Evolutionary conservation across 1,140 invertebrate species (phyloP).

Genomic region (Macrosteles quadrilineatus): DNA sequence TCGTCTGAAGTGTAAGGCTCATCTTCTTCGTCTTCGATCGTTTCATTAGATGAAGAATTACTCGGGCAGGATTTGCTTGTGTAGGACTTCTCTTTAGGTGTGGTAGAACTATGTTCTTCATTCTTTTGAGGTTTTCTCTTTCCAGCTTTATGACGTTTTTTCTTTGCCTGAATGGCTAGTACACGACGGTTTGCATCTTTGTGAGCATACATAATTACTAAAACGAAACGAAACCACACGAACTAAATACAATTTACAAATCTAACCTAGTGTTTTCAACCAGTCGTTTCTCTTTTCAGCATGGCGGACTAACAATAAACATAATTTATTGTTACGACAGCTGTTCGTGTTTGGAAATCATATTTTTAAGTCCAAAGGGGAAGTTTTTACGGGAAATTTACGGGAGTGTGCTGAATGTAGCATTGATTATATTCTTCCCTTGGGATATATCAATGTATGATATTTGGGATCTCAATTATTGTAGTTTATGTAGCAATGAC

Average conservation of each 20-base stretch:
- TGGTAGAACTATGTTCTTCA: conserved; percentile 34
- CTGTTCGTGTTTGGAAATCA: background rate
- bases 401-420: no score
- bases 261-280: conserved; percentile 19
- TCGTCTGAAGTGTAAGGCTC: conserved; percentile 79
- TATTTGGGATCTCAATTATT: no score
- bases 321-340: conserved; percentile 21
- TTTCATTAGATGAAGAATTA: conserved; percentile 77
- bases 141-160: conserved; percentile 81
- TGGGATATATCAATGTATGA: no score
- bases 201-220: conserved; percentile 71
- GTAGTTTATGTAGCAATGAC: no score
- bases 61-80: conserved; percentile 37
- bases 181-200: conserved; percentile 84
- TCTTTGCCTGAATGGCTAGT: conserved; percentile 85
- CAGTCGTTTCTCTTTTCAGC: conserved; percentile 22
- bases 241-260: conserved; percentile 19
- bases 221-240: conserved; percentile 22
- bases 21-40: conserved; percentile 65
- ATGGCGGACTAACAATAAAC: conserved; percentile 25
- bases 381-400: no score
- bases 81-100: conserved; percentile 38
- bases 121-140: conserved; percentile 71
- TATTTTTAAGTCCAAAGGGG: no score
- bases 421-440: no score